Conservation (phyloP, 2,888 invertebrate genomes). For the Glyphotaelius pellucidus region DNA sequence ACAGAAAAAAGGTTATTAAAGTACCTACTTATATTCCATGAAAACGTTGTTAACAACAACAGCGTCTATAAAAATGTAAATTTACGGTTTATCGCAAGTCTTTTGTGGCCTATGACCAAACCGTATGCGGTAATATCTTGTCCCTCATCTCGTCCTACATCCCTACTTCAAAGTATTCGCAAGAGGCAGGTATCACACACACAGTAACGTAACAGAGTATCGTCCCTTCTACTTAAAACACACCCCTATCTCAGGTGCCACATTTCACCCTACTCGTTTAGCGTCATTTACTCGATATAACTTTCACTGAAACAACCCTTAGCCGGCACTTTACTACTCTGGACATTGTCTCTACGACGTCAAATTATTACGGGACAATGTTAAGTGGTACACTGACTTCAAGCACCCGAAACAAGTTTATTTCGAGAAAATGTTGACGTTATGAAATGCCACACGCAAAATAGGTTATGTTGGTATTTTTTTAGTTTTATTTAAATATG, state of each 20-base stretch:
- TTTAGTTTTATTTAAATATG: too few relatives aligned
- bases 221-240: background rate
- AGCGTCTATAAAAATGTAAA: background rate
- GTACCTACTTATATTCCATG: background rate
- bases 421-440: background rate
- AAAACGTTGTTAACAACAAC: background rate
- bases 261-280: conserved; percentile 38
- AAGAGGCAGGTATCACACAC: background rate
- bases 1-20: background rate
- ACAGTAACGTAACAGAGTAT: background rate
- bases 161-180: background rate
- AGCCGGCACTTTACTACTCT: conserved; percentile 8
- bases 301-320: conserved; percentile 49
- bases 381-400: background rate
- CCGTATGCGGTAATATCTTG: background rate
- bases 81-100: background rate
- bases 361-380: background rate
- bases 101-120: conserved; percentile 2
- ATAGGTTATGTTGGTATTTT: too few relatives aligned
- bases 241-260: conserved; percentile 42
- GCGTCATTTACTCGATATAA: conserved; percentile 42
- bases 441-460: background rate
- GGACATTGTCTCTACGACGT: conserved; percentile 34
- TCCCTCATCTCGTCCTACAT: background rate
- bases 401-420: background rate